Percentiles rank a stretch among this genome's conserved stretches.
phyloP scores from a whole-genome alignment of 2,113 vertebrate species.

The Axis porcinus region DNA sequence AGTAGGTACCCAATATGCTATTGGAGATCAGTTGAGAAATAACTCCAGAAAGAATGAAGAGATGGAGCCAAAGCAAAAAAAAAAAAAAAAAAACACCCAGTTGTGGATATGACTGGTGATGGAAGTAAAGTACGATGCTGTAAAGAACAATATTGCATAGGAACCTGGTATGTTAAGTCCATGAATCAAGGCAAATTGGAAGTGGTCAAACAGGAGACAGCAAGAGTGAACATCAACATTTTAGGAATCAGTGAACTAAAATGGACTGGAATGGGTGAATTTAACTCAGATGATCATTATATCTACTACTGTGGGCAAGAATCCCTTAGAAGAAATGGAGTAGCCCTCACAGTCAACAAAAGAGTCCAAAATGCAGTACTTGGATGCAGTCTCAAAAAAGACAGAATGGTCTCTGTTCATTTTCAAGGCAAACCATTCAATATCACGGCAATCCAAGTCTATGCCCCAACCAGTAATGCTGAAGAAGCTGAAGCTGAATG shows the following conservation, averaged over 20 bases:
- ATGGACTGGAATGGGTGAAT: not conserved
- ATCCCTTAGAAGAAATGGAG: not conserved
- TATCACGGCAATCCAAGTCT: not conserved
- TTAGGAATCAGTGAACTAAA: not conserved
- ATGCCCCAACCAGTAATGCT: not conserved
- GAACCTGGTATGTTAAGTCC: not conserved
- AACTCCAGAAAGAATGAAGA: not conserved
- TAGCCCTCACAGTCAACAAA: not conserved
- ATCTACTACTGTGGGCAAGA: not conserved
- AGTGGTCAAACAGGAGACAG: not conserved
- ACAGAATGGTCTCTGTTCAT: not conserved
- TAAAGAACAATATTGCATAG: not conserved
- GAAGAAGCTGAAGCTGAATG: not conserved
- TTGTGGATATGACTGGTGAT: not conserved
- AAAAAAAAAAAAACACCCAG: not conserved
- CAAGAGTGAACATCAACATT: not conserved
- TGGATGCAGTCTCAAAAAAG: not conserved
- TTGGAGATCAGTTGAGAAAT: not conserved
- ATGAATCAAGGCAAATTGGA: not conserved
- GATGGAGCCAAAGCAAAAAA: not conserved
- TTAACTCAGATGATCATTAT: not conserved
- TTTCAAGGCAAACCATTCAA: not conserved
- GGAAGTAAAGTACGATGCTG: rapidly evolving
- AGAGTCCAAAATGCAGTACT: not conserved
- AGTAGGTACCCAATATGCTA: not conserved